A percentile compares a stretch with the other conserved stretches of the same genome.
These are phyloP conservation scores for Xiphorhynchus elegans DNA, from an alignment of 2,113 vertebrate genomes.

Conservation along the genomic window DNA sequence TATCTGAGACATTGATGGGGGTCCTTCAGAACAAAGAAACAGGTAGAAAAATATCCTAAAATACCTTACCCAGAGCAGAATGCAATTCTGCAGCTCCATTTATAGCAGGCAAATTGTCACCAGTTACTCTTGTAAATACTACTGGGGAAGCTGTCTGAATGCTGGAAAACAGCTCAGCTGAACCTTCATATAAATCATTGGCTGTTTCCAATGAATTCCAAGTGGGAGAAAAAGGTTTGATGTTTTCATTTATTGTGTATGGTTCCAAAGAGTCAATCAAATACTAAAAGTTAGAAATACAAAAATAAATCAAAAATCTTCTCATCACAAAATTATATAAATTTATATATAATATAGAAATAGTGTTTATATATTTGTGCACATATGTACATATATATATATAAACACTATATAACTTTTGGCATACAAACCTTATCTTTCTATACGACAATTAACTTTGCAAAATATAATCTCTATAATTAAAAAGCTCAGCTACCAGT, in stretches of 20 bases:
- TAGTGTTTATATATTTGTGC: neutral
- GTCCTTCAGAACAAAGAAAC: constrained; percentile 14
- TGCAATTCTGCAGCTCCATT: constrained; percentile 41
- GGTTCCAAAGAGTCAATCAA: constrained; percentile 60
- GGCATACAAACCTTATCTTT: neutral
- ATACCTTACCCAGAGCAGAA: constrained; percentile 63
- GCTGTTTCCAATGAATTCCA: constrained; percentile 41
- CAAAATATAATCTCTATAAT: neutral
- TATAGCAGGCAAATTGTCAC: constrained; percentile 37
- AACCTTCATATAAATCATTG: constrained; percentile 78
- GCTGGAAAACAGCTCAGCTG: constrained; percentile 76
- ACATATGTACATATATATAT: neutral
- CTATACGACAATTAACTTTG: neutral
- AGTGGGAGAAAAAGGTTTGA: constrained; percentile 1
- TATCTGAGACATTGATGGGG: constrained; percentile 32
- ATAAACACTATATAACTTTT: neutral
- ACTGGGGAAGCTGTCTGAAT: constrained; percentile 77
- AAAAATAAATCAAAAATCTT: neutral
- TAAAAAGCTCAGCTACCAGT: neutral
- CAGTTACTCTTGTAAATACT: constrained; percentile 62
- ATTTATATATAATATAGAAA: neutral
- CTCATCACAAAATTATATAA: neutral
- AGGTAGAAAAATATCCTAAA: constrained; percentile 20
- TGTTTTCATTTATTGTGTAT: constrained; percentile 51
- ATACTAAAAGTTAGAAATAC: constrained; percentile 74